Percentiles rank a stretch among this genome's conserved stretches.
These are phyloP conservation scores for Terrapene triunguis DNA, from an alignment of 2,113 vertebrate genomes.

Conservation along the genomic window DNA sequence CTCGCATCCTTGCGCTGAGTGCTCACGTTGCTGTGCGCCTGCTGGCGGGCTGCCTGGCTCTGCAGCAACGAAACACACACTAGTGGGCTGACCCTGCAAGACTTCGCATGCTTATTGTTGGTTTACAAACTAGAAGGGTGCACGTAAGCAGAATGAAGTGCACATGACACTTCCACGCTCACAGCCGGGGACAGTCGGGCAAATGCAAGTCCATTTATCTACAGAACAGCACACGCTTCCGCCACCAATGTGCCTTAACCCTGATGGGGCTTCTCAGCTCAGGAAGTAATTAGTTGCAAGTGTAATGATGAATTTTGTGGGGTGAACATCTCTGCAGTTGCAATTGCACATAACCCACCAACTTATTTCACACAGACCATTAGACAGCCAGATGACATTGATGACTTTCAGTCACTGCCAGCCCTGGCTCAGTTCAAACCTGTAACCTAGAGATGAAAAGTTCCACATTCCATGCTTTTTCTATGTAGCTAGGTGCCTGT, in stretches of 20 bases:
- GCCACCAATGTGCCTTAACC: accelerated
- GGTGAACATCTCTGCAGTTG: background rate
- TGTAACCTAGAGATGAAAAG: background rate
- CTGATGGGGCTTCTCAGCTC: background rate
- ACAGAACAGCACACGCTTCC: background rate
- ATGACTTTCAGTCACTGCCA: background rate
- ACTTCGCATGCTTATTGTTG: background rate
- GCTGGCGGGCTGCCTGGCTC: background rate
- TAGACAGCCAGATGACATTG: background rate
- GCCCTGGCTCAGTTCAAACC: background rate
- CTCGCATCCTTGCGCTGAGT: background rate
- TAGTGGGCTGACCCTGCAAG: background rate
- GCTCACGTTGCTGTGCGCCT: background rate
- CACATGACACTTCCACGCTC: background rate
- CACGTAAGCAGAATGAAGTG: background rate
- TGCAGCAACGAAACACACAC: background rate
- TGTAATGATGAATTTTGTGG: background rate
- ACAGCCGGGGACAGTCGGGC: too few relatives aligned
- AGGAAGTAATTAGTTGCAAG: background rate
- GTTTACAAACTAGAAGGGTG: background rate
- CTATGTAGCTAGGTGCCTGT: background rate
- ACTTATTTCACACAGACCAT: background rate
- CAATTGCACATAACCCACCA: background rate
- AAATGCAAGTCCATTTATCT: background rate
- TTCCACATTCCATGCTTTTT: background rate